Evolutionary conservation across 1,140 invertebrate genomes (phyloP).

Genomic region (Myzus persicae): DNA sequence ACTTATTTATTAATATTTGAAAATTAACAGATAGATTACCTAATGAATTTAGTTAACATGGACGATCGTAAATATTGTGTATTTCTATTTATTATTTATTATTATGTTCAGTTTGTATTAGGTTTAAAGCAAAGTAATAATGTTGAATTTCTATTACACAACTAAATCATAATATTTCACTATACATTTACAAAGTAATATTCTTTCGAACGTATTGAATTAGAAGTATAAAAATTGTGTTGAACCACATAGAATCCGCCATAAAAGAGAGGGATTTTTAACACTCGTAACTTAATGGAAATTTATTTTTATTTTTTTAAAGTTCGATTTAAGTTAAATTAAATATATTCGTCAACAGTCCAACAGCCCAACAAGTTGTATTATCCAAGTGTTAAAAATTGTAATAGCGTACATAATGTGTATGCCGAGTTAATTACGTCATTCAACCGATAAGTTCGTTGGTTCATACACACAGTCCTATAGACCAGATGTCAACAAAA

Average conservation of each 20-base stretch:
- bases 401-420: slow-evolving; percentile 25
- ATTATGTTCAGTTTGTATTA: neutral
- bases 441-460: neutral
- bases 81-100: neutral
- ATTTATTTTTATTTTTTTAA: neutral
- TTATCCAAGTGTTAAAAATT: slow-evolving; percentile 37
- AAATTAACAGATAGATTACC: neutral
- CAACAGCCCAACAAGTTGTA: slow-evolving; percentile 12
- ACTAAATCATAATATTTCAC: neutral
- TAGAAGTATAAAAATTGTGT: neutral
- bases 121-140: neutral
- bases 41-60: neutral
- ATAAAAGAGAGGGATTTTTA: neutral
- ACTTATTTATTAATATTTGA: neutral
- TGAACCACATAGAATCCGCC: neutral
- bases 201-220: neutral
- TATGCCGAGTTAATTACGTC: slow-evolving; percentile 26
- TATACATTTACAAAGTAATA: neutral
- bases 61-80: neutral
- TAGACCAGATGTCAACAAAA: slow-evolving; percentile 50
- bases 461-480: neutral
- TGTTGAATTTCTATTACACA: neutral
- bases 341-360: neutral
- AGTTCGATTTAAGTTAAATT: neutral
- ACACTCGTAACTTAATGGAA: neutral